Base-by-base conservation (phyloP, 2,797 vertebrate species). In the Pantherophis alleghaniensis region DNA sequence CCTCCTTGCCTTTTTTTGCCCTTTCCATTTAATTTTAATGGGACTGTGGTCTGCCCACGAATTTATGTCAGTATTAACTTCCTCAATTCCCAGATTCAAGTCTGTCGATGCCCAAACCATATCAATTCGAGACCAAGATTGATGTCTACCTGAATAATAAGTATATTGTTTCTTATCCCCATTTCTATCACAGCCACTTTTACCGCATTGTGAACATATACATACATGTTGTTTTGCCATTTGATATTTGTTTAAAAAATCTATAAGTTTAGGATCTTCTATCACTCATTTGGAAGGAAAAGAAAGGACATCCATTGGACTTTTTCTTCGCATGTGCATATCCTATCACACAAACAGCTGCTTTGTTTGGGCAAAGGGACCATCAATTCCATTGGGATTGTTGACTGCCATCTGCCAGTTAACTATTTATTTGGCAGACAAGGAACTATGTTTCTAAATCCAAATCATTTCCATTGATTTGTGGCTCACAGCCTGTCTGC, bases 391-490 rank as follows among this genome's bases (percentile, higher is more conserved):
- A 57, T 18, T 20, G 63, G 86, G 90, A 93, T 18, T 59, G 20
- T 88, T 74, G 61, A 57, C 37, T 26, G 57, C 89, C 92, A 93
- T 74, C 92, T 93, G 92, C 61, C 55, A 87, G 60, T 74, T 87
- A 69, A 90, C 32, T 51, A 59, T 63, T 90, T 87, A 91, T 87
- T 74, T 91, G 69, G 32, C 89, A 87, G 83, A 37, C 89, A 74
- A 55, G 26, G 4, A 87, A 88, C 32, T 51, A 26, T 88, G 61
- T 37, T 42, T 51, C 87, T 91, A 69, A 53, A 90, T 87, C 66
- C 61, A 87, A 93, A 91, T 91, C 32, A 74, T 86, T 90, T 91
- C 87, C 83, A 87, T 87, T 93, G 89, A 87, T 87, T 87, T 69
- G 89, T 90, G 60, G 60, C 66, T 93, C 79, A 90, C 60, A 90